Base-by-base conservation (phyloP, 2,888 invertebrate species). In the Trichopria drosophilae region DNA sequence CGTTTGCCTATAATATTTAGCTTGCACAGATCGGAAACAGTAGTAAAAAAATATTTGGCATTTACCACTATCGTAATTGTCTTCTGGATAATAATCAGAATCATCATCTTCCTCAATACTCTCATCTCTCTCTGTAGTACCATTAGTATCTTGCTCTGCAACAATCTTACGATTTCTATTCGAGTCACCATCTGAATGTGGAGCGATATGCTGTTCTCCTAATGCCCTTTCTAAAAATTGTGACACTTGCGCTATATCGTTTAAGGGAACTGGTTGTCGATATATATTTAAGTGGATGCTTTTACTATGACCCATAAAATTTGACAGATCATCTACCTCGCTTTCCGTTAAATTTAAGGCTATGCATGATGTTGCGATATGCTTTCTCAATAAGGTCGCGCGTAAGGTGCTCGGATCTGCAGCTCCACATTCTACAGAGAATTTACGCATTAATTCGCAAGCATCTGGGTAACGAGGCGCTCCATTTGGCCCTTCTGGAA, bases 281-380 rank as follows among this genome's bases (percentile, higher is more conserved):
- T 45, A 55, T 15, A 29, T 16, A 6, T 39, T 7, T 15, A 37
- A 41, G 15, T 51, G 48, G 6, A 55, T 46, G n/a, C 18, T 20
- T 10, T 36, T 15, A n/a, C 40, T 36, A 12, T 52, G 55, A 7
- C 42, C 49, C 29, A 49, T 34, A 24, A 39, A 52, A n/a, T 55
- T 39, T 0, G 34, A 35, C 1, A 55, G 19, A 28, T 28, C 34
- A 4, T 26, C 6, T 9, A 34, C 26, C 34, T 35, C 12, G 9
- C 36, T 16, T 6, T 48, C 36, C 10, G 29, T 10, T 7, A 49
- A 29, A 5, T 52, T 20, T 6, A 48, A 6, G 3, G 26, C 6
- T 1, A 41, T 13, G 10, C 44, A 37, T 16, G 34, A 10, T 7
- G 41, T 48, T 20, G 48, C 48, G 6, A 50, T 36, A 5, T 50